Base-by-base conservation (phyloP, 2,797 vertebrate species). In the Neopelma chrysocephalum region DNA sequence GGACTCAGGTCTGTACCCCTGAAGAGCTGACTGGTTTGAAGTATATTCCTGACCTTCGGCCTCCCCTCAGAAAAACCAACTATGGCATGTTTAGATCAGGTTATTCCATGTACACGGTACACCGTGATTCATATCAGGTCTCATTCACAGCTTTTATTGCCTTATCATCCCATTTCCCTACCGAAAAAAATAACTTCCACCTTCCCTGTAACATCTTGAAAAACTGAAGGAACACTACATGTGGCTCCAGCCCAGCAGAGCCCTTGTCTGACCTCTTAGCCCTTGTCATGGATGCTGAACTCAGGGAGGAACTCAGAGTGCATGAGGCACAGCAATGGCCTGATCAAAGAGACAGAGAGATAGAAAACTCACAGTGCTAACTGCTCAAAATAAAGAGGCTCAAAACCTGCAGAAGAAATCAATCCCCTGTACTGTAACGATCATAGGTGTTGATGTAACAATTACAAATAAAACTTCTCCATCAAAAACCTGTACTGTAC, bases 221-320 rank as follows among this genome's bases (percentile, higher is more conserved):
- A 65, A 48, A 15, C 8, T 1, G 22, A 61, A 40, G 43, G n/a
- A 66, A 34, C 16, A 20, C 26, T 16, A 16, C 27, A 18, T 34
- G 64, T 32, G 65, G 48, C 72, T 66, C 10, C 58, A 62, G 68
- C 16, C 21, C 65, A 78, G 38, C 54, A 42, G 25, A 54, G 51
- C 71, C 73, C 65, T 70, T 8, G 7, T 45, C 47, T 57, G 34
- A 34, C 4, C 17, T 3, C 57, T 3, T 5, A n/a, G 34, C n/a
- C 61, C 36, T 5, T 21, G 56, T 6, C 12, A 19, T 0, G 15
- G 34, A 2, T 12, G 23, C 68, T 84, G 82, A 21, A 26, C 50
- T n/a, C 31, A 1, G 19, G 18, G 31, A 43, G 50, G 60, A 14
- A 43, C 16, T 21, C 43, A 10, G 0, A 0, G 0, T 4, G 16